Percentiles rank a stretch among this genome's conserved stretches.
These are phyloP conservation scores for Scelioninae gen. 2 DNA, from an alignment of 2,888 invertebrate species.

Conservation along the genomic window DNA sequence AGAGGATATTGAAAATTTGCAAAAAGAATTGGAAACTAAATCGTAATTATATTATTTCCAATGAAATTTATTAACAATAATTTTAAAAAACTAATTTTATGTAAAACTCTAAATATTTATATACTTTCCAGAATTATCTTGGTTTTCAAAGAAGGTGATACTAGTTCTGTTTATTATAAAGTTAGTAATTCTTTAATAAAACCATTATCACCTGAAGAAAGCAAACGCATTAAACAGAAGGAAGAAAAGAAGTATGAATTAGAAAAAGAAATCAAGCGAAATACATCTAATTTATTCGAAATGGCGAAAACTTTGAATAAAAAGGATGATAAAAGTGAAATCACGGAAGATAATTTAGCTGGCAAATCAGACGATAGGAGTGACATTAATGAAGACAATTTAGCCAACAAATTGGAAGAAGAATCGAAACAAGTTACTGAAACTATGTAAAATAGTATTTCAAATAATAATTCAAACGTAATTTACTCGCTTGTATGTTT, in stretches of 20 bases:
- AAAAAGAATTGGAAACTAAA: conserved; percentile 69
- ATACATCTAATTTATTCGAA: conserved; percentile 71
- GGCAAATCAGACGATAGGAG: too few relatives aligned
- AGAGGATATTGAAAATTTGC: conserved; percentile 74
- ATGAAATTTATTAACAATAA: not conserved
- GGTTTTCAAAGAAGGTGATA: conserved; percentile 71
- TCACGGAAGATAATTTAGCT: too few relatives aligned
- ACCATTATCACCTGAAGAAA: conserved; percentile 64
- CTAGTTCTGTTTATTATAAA: conserved; percentile 71
- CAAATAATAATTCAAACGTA: not conserved
- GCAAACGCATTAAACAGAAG: conserved; percentile 65
- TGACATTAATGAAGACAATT: not conserved
- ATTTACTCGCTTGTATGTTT: not conserved
- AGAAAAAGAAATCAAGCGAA: conserved; percentile 69
- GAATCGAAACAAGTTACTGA: conserved; percentile 3
- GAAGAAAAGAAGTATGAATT: conserved; percentile 67
- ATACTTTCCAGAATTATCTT: conserved; percentile 68
- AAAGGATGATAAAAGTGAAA: conserved; percentile 2
- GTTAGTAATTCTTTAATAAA: conserved; percentile 68
- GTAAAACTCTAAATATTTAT: conserved; percentile 6
- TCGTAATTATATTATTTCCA: conserved; percentile 59
- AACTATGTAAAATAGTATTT: not conserved
- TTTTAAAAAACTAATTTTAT: not conserved
- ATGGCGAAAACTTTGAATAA: conserved; percentile 65
- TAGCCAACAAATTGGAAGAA: conserved; percentile 1